Percentiles rank a stretch among this genome's conserved stretches.
Conservation (phyloP, 2,888 invertebrate species). For the Stomorhina lunata region DNA sequence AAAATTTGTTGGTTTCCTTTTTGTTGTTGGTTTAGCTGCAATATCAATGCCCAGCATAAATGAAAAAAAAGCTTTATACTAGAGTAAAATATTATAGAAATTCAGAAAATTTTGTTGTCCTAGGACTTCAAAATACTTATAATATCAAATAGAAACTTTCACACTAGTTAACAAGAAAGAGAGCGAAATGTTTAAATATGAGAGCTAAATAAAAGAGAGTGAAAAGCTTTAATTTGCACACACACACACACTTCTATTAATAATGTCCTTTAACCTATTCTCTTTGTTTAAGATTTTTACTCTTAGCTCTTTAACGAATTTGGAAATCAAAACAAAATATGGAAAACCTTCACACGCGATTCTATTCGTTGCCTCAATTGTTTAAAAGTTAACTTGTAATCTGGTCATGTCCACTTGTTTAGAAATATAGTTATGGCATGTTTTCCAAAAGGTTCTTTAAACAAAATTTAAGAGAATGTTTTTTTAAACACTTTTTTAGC, state of each 20-base stretch:
- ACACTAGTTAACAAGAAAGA: not conserved
- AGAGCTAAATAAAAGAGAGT: not conserved
- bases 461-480: not conserved
- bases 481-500: not conserved
- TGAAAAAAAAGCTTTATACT: slow-evolving; percentile 16
- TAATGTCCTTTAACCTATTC: not conserved
- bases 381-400: not conserved
- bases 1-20: not conserved
- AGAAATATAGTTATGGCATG: not conserved
- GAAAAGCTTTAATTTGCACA: slow-evolving; percentile 14
- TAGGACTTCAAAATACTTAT: slow-evolving; percentile 50
- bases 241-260: too few relatives aligned
- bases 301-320: not conserved
- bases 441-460: not conserved
- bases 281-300: not conserved
- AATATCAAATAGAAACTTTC: slow-evolving; percentile 8
- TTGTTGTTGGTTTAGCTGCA: not conserved
- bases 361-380: not conserved
- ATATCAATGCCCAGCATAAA: slow-evolving; percentile 43
- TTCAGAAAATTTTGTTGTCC: slow-evolving; percentile 55
- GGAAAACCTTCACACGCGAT: not conserved
- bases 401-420: not conserved
- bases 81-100: slow-evolving; percentile 5
- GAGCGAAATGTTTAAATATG: not conserved
- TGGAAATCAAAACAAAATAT: slow-evolving; percentile 54